A percentile compares a stretch with the other conserved stretches of the same genome.
These are phyloP conservation scores for Vultur gryphus DNA, from an alignment of 2,797 vertebrate genomes.

Conservation along the genomic window DNA sequence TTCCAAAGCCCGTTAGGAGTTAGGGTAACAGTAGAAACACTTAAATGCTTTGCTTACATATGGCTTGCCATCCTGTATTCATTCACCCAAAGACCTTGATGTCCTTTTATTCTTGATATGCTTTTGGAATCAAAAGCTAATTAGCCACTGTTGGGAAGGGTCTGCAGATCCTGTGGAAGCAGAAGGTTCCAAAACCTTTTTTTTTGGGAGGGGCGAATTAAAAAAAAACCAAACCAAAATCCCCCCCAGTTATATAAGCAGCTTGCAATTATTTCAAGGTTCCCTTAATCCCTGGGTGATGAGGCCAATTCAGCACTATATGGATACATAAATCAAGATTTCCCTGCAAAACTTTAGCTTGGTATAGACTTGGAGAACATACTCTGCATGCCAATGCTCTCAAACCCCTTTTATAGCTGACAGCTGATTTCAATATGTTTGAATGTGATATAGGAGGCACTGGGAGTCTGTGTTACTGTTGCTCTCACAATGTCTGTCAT, in stretches of 20 bases:
- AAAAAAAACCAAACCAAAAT: background rate
- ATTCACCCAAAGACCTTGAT: background rate
- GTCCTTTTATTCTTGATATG: background rate
- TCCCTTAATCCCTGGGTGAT: background rate
- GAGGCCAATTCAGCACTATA: background rate
- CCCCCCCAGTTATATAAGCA: background rate
- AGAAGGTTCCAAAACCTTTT: background rate
- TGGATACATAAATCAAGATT: background rate
- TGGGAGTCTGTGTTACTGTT: background rate
- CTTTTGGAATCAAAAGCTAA: background rate
- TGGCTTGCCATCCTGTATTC: background rate
- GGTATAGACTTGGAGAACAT: background rate
- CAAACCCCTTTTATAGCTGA: background rate
- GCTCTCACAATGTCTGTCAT: background rate
- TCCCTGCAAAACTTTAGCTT: background rate
- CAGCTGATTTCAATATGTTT: background rate
- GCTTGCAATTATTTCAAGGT: background rate
- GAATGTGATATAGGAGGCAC: background rate
- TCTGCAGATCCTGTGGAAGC: background rate
- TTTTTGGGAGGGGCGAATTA: background rate
- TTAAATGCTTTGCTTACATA: background rate
- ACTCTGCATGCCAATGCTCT: background rate
- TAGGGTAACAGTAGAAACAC: background rate
- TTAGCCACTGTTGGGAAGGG: background rate
- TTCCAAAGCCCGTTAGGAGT: background rate